Percentiles rank a stretch among this genome's conserved stretches.
These are phyloP conservation scores for Sinodicranocentrus sp. DNA, from an alignment of 2,888 invertebrate species.

Conservation along the genomic window DNA sequence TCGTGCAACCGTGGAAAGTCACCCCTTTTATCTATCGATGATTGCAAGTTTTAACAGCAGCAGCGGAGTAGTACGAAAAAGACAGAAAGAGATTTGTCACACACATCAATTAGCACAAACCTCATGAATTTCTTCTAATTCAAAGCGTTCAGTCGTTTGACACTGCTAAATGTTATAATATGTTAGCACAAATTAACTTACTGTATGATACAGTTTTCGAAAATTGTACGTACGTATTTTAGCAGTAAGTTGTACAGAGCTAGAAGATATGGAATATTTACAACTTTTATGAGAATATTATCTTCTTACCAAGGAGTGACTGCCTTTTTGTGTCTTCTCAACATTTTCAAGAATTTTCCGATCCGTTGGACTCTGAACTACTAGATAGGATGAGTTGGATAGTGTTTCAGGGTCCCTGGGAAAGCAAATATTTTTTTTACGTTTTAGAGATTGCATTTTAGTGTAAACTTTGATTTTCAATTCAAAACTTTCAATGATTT, in stretches of 20 bases:
- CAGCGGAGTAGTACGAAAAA: slow-evolving; percentile 47
- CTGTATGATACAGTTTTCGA: no score
- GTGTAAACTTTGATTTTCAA: no score
- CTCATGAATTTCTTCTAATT: slow-evolving; percentile 1
- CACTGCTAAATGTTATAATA: not conserved
- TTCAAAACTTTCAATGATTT: no score
- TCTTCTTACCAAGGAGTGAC: slow-evolving; percentile 86
- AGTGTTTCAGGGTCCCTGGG: slow-evolving; percentile 85
- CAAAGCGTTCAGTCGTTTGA: not conserved
- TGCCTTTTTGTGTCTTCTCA: slow-evolving; percentile 77
- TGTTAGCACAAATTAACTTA: no score
- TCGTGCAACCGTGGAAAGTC: slow-evolving; percentile 97
- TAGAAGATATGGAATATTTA: no score
- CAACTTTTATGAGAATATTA: no score
- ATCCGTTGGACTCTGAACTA: slow-evolving; percentile 88
- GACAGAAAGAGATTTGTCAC: slow-evolving; percentile 53
- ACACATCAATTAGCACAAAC: slow-evolving; percentile 37
- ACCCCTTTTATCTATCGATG: slow-evolving; percentile 93
- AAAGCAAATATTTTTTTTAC: not conserved
- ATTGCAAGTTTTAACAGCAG: slow-evolving; percentile 56
- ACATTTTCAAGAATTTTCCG: slow-evolving; percentile 80
- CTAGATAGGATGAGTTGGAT: slow-evolving; percentile 91
- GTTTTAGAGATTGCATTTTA: not conserved
- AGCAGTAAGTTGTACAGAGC: no score
- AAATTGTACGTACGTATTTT: no score